Evolutionary conservation across 2,888 invertebrate genomes (phyloP).

Genomic region (Schizaphis graminum): DNA sequence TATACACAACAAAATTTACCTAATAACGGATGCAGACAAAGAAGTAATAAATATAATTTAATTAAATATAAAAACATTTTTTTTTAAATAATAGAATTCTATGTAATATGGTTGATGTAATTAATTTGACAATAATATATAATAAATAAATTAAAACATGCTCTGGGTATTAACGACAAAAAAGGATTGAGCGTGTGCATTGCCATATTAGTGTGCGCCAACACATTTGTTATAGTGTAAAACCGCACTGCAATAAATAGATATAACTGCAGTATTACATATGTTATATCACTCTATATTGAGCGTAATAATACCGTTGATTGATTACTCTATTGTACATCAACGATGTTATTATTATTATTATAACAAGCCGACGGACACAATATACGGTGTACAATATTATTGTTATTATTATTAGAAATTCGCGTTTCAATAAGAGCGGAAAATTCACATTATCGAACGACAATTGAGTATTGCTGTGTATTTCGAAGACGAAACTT

Average conservation of each 20-base stretch:
- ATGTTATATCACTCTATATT: slow-evolving; percentile 14
- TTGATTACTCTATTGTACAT: slow-evolving; percentile 25
- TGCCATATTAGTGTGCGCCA: slow-evolving; percentile 25
- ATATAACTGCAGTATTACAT: not conserved
- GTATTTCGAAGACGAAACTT: too few species aligned
- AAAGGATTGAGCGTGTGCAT: slow-evolving; percentile 32
- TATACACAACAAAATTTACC: not conserved
- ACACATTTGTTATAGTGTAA: not conserved
- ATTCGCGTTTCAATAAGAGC: not conserved
- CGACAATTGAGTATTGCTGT: not conserved
- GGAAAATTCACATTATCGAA: not conserved
- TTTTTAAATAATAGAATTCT: not conserved
- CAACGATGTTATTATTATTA: not conserved
- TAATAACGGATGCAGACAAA: not conserved
- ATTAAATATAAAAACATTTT: not conserved
- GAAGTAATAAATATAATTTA: not conserved
- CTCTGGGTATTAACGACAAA: slow-evolving; percentile 7
- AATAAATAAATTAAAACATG: not conserved
- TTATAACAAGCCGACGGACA: not conserved
- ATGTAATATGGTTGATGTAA: not conserved
- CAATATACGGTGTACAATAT: not conserved
- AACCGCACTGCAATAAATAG: not conserved
- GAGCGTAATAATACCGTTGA: slow-evolving; percentile 1
- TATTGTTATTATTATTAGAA: not conserved
- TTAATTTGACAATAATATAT: slow-evolving; percentile 12